Conservation (phyloP, 2,888 invertebrate genomes). For the Watsonalla binaria region DNA sequence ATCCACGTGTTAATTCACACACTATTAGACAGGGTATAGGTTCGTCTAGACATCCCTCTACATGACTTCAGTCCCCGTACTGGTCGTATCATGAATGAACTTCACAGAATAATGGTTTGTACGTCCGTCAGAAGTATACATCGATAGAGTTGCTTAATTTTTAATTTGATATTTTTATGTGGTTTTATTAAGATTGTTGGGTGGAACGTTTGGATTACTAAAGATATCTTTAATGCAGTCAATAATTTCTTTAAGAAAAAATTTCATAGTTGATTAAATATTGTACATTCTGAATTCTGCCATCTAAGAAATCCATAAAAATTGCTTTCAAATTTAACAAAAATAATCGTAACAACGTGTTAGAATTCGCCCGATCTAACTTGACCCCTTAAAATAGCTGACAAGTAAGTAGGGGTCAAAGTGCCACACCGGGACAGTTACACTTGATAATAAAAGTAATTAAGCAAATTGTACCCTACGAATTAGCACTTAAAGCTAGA, state of each 20-base stretch:
- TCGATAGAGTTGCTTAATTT: neutral
- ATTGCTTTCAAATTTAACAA: too few species aligned
- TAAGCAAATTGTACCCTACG: neutral
- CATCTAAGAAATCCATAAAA: too few species aligned
- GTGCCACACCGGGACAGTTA: neutral
- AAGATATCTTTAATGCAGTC: too few species aligned
- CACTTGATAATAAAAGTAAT: conserved; percentile 1
- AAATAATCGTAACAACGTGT: too few species aligned
- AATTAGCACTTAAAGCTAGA: conserved; percentile 1
- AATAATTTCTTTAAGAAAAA: too few species aligned
- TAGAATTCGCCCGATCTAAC: neutral
- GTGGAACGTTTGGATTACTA: too few species aligned
- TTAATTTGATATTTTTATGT: neutral
- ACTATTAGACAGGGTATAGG: neutral
- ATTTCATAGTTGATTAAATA: too few species aligned
- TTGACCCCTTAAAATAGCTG: neutral
- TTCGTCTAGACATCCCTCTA: neutral
- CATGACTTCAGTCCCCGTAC: neutral
- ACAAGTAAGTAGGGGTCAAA: neutral
- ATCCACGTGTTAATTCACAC: conserved; percentile 1
- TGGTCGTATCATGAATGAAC: neutral
- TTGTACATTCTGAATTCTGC: too few species aligned
- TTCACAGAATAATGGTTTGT: neutral
- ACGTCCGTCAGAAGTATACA: neutral
- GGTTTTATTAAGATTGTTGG: too few species aligned